Evolutionary conservation across 2,797 vertebrate species (phyloP), one percentile per base, ranked within the genome.

Genomic region (Lithobates pipiens): DNA sequence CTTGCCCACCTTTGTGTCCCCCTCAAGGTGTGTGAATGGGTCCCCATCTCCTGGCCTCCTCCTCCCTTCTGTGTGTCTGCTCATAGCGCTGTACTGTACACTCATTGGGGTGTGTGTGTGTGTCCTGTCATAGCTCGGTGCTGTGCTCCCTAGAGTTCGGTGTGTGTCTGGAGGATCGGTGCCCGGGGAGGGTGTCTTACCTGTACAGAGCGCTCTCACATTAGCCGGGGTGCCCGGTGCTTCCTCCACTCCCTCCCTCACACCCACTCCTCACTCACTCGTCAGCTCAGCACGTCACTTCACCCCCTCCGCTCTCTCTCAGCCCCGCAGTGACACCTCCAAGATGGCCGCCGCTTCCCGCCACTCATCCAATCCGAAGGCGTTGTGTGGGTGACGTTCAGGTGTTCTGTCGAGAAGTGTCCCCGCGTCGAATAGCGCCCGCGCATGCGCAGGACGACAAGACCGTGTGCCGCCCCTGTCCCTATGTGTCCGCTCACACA

Each of bases 341-440:
- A 85, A 86, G 25, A 86, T 86, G 85, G 85, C 80, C 54, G 57
- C 80, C 13, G 29, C 68, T 63, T n/a, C 72, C 80, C 65, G 4
- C 8, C 25, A 0, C 3, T 7, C 5, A 2, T 15, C 74, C 67
- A 85, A 77, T 85, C 34, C 73, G 27, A n/a, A 1, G 15, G 10
- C 13, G 25, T 10, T 34, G 27, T 54, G n/a, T 36, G 3, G 71
- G 13, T 80, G 75, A 57, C 68, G 65, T 61, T 21, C 29, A 29
- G 29, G 29, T 29, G 29, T 29, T 2, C 29, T 29, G 29, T 29
- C 29, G 29, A 29, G 29, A 29, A 29, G 29, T 29, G 29, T 29
- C 29, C 29, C 29, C 1, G 2, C 29, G 2, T 29, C 29, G 29
- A 29, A 29, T 29, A 29, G 29, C 2, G 29, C 1, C 29, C 29